Percentiles rank a stretch among this genome's conserved stretches.
These are phyloP conservation scores for Rousettus madagascariensis DNA, from an alignment of 2,797 vertebrate species.

Conservation along the genomic window DNA sequence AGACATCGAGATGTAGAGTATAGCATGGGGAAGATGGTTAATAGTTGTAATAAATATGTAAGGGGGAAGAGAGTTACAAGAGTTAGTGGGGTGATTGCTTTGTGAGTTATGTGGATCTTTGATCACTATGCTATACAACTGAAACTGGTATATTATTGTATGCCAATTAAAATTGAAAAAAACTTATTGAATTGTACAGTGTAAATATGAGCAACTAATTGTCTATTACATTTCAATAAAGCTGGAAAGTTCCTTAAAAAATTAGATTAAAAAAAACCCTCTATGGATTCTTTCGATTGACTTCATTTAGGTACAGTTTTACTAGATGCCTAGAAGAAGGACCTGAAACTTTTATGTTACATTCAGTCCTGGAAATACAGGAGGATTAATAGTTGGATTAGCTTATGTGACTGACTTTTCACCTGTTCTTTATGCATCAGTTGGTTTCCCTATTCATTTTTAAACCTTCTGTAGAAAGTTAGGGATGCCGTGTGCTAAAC, in stretches of 20 bases:
- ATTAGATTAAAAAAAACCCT: neutral
- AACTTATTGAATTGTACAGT: too few species aligned
- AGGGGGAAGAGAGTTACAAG: too few species aligned
- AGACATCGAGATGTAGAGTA: too few species aligned
- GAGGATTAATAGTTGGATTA: neutral
- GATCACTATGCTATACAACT: too few species aligned
- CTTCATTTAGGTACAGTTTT: neutral
- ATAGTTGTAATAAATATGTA: too few species aligned
- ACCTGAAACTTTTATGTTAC: neutral
- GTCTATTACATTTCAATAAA: too few species aligned
- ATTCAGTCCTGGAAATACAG: neutral
- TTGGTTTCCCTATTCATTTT: neutral
- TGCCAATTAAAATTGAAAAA: too few species aligned
- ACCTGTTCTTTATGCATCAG: neutral
- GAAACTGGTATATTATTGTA: too few species aligned
- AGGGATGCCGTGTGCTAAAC: neutral
- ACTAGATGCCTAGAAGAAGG: neutral
- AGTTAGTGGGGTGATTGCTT: too few species aligned
- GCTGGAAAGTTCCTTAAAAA: neutral
- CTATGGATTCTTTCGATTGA: neutral
- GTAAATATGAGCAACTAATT: too few species aligned
- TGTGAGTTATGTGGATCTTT: too few species aligned
- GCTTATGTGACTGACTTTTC: neutral
- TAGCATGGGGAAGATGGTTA: too few species aligned
- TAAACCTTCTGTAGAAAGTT: neutral